A percentile compares a stretch with the other conserved stretches of the same genome.
These are phyloP conservation scores for Fragum fragum DNA, from an alignment of 2,888 invertebrate species.

Conservation along the genomic window DNA sequence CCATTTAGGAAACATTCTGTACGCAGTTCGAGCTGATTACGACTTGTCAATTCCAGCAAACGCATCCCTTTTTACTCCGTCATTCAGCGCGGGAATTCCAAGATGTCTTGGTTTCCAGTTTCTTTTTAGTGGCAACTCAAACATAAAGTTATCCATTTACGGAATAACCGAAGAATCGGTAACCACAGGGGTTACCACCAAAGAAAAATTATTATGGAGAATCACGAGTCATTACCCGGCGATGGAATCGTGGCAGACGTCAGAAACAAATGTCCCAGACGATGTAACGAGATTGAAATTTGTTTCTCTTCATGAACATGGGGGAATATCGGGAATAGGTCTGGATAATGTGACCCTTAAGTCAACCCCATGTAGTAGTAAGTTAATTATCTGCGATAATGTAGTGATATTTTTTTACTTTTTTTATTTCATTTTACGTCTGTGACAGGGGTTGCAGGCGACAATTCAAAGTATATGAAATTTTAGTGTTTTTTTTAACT, in stretches of 20 bases:
- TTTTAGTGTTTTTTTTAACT: no score
- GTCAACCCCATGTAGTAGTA: slow-evolving; percentile 39
- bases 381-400: no score
- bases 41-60: slow-evolving; percentile 30
- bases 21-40: slow-evolving; percentile 34
- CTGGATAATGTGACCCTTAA: slow-evolving; percentile 48
- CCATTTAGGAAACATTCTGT: slow-evolving; percentile 67
- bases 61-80: slow-evolving; percentile 62
- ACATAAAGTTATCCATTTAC: slow-evolving; percentile 67
- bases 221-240: slow-evolving; percentile 43
- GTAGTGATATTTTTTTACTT: neutral
- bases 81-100: neutral
- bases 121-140: slow-evolving; percentile 65
- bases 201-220: slow-evolving; percentile 36
- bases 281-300: slow-evolving; percentile 32
- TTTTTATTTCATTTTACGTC: neutral
- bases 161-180: slow-evolving; percentile 33
- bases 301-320: slow-evolving; percentile 36
- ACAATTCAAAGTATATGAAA: no score
- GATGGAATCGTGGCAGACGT: slow-evolving; percentile 44
- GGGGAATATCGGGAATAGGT: slow-evolving; percentile 43
- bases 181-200: slow-evolving; percentile 7
- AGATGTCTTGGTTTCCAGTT: slow-evolving; percentile 68
- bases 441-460: no score
- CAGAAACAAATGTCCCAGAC: slow-evolving; percentile 36